These are phyloP conservation scores for Drosophila tani DNA, from an alignment of 1,140 invertebrate species.

Conservation along the genomic window DNA sequence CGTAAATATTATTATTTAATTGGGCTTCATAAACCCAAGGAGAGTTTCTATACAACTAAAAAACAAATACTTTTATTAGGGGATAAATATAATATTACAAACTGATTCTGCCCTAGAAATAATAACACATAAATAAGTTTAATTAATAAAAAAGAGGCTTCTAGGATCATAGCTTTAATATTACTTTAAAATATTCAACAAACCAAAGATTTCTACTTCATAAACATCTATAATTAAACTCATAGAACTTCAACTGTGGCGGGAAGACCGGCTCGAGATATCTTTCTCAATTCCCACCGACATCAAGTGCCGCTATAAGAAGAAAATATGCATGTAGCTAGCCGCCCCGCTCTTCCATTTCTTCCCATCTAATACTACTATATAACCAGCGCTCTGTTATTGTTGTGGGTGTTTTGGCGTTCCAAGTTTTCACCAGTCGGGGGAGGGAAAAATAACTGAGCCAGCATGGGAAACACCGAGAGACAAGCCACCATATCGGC, in stretches of 20 bases:
- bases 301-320: conserved; percentile 66
- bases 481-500: conserved; percentile 58
- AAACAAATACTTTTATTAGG: background rate
- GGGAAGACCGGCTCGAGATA: conserved; percentile 10
- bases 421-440: conserved; percentile 44
- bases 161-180: no score
- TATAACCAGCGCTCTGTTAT: conserved; percentile 15
- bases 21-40: no score
- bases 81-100: background rate
- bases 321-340: conserved; percentile 54
- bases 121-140: no score
- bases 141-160: no score
- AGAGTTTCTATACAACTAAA: background rate
- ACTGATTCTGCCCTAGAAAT: background rate
- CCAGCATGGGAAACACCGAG: conserved; percentile 68
- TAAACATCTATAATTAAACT: background rate
- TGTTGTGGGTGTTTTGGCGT: conserved; percentile 48
- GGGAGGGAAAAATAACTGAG: conserved; percentile 42
- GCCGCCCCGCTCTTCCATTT: background rate
- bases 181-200: no score
- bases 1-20: no score
- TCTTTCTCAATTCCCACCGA: conserved; percentile 52
- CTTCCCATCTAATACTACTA: no score
- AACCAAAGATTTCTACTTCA: no score
- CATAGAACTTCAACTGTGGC: background rate